Evolutionary conservation across 2,113 vertebrate species (phyloP), one percentile per base, ranked within the genome.

Genomic region (Miniopterus natalensis): DNA sequence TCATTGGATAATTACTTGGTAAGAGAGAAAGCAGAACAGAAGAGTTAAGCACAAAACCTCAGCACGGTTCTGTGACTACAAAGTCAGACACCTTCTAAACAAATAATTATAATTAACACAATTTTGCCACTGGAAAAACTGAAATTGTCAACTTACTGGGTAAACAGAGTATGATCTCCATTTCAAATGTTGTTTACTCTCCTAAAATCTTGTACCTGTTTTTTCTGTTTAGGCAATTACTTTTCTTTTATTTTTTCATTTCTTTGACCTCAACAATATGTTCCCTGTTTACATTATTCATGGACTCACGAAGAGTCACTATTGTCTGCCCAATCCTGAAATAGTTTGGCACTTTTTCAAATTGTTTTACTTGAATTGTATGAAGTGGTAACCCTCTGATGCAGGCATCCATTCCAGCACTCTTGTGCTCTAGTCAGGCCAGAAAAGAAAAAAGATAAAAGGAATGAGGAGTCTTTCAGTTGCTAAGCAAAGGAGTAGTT

Each of bases 231-330:
- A 84, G 40, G 61, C 63, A 78, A 27, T 94, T 92, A 73, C 74
- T 70, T 92, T 96, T 95, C 5, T 29, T 55, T 73, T 88, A 59
- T 96, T 75, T 42, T 36, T 18, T 95, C 36, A 36, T 83, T 73
- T 78, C 53, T 96, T 96, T 97, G 80, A 95, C 93, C 68, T 89
- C 59, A 84, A 40, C 87, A 95, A 23, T 94, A 80, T 96, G 74
- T 89, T 83, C 90, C 63, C 68, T 95, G 27, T 90, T 97, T 97
- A 47, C 91, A 84, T 77, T 92, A 84, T 51, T 71, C 80, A 68
- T 92, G 65, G 88, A 95, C 90, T 97, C 63, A 79, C 65, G 94
- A 97, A 84, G 40, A 92, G 87, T 95, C 49, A 95, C 96, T 90
- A 23, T 89, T 91, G 65, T 91, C 51, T 94, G 59, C 84, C 86